phyloP scores from a whole-genome alignment of 2,113 vertebrate species.

The Halichoeres trimaculatus region DNA sequence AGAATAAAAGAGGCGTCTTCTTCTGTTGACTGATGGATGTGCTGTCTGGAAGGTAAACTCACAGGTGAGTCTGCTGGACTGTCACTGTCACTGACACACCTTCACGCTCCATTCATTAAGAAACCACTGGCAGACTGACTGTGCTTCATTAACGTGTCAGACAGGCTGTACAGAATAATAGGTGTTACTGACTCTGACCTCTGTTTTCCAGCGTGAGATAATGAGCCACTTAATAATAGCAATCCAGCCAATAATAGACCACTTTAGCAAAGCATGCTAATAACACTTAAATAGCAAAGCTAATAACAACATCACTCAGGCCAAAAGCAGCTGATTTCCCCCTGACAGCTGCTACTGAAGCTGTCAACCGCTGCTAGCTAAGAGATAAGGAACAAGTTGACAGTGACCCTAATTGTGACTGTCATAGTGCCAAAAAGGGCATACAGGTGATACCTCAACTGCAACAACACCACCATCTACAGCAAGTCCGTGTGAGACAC shows the following conservation, averaged over 20 bases:
- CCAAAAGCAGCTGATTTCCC: conserved; percentile 14
- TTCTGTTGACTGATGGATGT: conserved; percentile 22
- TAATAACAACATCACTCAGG: not conserved
- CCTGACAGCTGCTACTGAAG: not conserved
- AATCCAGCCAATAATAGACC: conserved; percentile 10
- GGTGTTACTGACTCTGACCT: conserved; percentile 38
- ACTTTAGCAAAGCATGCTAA: not conserved
- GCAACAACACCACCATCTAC: not conserved
- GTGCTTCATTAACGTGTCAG: conserved; percentile 45
- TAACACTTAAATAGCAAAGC: not conserved
- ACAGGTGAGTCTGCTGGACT: conserved; percentile 28
- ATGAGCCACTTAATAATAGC: conserved; percentile 2
- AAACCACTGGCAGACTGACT: conserved; percentile 43
- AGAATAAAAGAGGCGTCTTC: conserved; percentile 10
- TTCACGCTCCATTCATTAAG: conserved; percentile 44
- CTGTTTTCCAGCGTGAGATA: not conserved
- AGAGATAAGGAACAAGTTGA: conserved; percentile 14
- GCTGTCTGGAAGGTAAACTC: conserved; percentile 22
- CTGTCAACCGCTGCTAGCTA: conserved; percentile 22
- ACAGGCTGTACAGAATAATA: conserved; percentile 41
- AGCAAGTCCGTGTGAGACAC: not conserved
- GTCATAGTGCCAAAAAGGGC: conserved; percentile 14
- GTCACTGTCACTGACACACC: conserved; percentile 33
- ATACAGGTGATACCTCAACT: not conserved
- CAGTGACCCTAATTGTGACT: conserved; percentile 39